A percentile compares a stretch with the other conserved stretches of the same genome.
Conservation (phyloP, 2,797 vertebrate species). For the Phataginus tetradactyla region DNA sequence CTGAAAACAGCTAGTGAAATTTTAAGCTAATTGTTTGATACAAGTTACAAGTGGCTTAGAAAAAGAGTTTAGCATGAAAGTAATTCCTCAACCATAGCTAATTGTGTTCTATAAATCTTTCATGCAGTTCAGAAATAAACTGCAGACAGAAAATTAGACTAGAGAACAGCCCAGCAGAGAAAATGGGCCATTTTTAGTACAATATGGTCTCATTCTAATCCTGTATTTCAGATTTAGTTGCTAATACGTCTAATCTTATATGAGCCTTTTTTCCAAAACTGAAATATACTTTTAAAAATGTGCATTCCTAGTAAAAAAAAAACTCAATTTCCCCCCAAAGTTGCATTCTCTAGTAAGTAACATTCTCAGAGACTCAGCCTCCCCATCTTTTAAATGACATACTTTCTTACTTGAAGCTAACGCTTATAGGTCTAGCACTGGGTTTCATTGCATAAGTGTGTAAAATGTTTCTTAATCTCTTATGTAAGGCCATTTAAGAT, state of each 20-base stretch:
- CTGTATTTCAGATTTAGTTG: slow-evolving; percentile 61
- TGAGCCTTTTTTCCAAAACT: not conserved
- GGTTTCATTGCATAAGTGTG: not conserved
- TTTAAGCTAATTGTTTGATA: not conserved
- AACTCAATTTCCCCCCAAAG: not conserved
- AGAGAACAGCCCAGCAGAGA: slow-evolving; percentile 20
- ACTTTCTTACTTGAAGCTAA: not conserved
- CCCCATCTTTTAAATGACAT: accelerated
- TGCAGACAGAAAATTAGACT: slow-evolving; percentile 50
- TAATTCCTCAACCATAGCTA: slow-evolving; percentile 53
- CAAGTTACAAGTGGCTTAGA: slow-evolving; percentile 52
- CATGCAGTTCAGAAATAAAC: slow-evolving; percentile 54
- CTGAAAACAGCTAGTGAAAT: not conserved
- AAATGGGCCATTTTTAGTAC: slow-evolving; percentile 60
- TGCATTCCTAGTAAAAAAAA: not conserved
- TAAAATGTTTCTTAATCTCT: not conserved
- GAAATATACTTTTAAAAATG: slow-evolving; percentile 42
- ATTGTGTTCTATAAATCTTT: slow-evolving; percentile 63
- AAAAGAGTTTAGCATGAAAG: slow-evolving; percentile 38
- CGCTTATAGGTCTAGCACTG: accelerated
- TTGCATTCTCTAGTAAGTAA: not conserved
- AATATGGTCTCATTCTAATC: slow-evolving; percentile 25
- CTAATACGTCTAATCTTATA: not conserved
- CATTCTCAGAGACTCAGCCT: too few relatives aligned
- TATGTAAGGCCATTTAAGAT: not conserved